Conservation (phyloP, 2,113 vertebrate species). For the Colaptes auratus region DNA sequence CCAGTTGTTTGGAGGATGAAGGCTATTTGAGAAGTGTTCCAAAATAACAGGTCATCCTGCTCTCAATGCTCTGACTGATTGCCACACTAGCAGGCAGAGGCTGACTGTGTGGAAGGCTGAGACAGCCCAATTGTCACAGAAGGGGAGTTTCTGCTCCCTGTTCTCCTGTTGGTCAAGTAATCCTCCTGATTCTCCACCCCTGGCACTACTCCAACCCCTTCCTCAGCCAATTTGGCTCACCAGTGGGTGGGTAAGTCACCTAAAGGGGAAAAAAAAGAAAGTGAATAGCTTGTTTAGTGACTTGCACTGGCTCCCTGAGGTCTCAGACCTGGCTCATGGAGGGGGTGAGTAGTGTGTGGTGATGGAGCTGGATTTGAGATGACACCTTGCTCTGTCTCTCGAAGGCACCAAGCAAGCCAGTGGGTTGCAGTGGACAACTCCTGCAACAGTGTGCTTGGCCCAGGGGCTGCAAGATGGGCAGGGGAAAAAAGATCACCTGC, state of each 20-base stretch:
- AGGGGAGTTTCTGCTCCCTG: not conserved
- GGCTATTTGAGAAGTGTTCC: not conserved
- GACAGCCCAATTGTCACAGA: not conserved
- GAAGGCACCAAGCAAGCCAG: not conserved
- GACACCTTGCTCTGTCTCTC: not conserved
- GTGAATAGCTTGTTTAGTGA: not conserved
- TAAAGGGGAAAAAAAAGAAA: not conserved
- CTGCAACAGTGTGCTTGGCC: not conserved
- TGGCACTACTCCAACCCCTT: not conserved
- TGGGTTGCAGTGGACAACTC: not conserved
- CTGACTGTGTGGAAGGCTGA: not conserved
- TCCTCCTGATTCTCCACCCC: not conserved
- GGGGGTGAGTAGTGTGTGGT: not conserved
- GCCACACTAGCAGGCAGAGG: not conserved
- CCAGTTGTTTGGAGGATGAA: not conserved
- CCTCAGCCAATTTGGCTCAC: not conserved
- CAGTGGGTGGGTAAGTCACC: not conserved
- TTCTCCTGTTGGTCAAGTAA: not conserved
- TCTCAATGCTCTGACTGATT: not conserved
- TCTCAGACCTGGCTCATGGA: not conserved
- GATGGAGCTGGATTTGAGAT: not conserved
- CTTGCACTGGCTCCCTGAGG: not conserved
- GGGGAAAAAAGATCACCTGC: not conserved
- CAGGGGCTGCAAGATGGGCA: not conserved
- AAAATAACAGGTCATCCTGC: constrained; percentile 26